Base-by-base conservation (phyloP, 1,140 invertebrate species). In the Planococcus citri region DNA sequence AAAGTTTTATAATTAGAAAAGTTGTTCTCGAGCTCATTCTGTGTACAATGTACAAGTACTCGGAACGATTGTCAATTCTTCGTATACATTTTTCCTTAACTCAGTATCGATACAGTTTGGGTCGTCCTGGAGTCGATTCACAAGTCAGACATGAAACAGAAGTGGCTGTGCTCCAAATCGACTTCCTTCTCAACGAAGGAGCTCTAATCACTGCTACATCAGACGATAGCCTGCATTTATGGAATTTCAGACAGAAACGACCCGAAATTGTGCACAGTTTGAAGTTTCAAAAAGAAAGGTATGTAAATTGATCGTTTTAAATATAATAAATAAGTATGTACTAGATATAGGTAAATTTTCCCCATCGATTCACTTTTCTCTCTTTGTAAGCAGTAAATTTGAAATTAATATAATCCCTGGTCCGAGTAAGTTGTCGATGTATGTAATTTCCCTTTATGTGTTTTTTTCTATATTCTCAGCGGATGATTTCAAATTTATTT, bases 241-340 rank as follows among this genome's bases (percentile, higher is more conserved):
- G 97, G 97, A 97, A 92, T 83, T 94, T 95, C 80, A 83, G 93
- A 72, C 94, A 96, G 82, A 97, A 97, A 82, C 85, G 84, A 73
- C 94, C 95, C 51, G 94, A 95, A 79, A 86, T 98, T 76, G 89
- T 96, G 71, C 94, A 98, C 80, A 91, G 91, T 73, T 86, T 98
- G 75, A 96, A 97, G 81, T 98, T 98, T 81, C 91, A 96, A 79
- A 86, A 93, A 78, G 95, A 98, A 85, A 90, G 89, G 94, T 96
- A 81, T 82, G 83, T 70, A 69, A n/a, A n/a, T 25, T 21, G 20
- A n/a, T n/a, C n/a, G n/a, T n/a, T n/a, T n/a, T 8, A 41, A 20
- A 8, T 4, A 68, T 12, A 8, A 14, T 68, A 10, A 68, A 25
- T 10, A n/a, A n/a, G n/a, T n/a, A n/a, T n/a, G n/a, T n/a, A n/a